These are phyloP conservation scores for Mythimna lalbum DNA, from an alignment of 2,888 invertebrate genomes.

Conservation along the genomic window DNA sequence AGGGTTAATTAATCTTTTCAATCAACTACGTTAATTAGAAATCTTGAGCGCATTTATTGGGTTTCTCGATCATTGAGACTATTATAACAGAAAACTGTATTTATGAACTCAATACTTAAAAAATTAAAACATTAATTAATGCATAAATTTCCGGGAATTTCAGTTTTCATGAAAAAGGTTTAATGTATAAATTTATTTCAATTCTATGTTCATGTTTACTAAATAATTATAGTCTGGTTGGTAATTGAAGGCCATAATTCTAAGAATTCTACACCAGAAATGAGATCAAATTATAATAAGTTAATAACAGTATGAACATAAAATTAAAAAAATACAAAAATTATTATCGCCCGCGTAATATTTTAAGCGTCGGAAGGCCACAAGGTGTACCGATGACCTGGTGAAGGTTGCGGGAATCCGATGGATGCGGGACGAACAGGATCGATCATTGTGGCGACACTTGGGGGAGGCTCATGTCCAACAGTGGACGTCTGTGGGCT, in stretches of 20 bases:
- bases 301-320: background rate
- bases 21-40: constrained; percentile 73
- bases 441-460: too few relatives aligned
- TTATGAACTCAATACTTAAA: constrained; percentile 28
- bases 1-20: constrained; percentile 72
- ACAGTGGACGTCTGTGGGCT: too few relatives aligned
- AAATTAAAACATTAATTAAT: constrained; percentile 28
- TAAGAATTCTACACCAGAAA: background rate
- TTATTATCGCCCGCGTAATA: too few relatives aligned
- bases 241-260: background rate
- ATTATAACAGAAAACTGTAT: constrained; percentile 52
- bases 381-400: too few relatives aligned
- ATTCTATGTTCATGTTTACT: background rate
- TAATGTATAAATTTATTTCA: background rate
- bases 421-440: too few relatives aligned
- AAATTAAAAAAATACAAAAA: background rate
- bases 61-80: constrained; percentile 62
- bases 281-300: background rate
- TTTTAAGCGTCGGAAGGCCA: too few relatives aligned
- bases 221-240: background rate
- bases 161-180: background rate
- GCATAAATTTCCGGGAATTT: background rate
- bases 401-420: too few relatives aligned
- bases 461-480: too few relatives aligned
- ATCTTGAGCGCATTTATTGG: constrained; percentile 69